Evolutionary conservation across 2,113 vertebrate genomes (phyloP), one percentile per base, ranked within the genome.

Genomic region (Zosterops lateralis): DNA sequence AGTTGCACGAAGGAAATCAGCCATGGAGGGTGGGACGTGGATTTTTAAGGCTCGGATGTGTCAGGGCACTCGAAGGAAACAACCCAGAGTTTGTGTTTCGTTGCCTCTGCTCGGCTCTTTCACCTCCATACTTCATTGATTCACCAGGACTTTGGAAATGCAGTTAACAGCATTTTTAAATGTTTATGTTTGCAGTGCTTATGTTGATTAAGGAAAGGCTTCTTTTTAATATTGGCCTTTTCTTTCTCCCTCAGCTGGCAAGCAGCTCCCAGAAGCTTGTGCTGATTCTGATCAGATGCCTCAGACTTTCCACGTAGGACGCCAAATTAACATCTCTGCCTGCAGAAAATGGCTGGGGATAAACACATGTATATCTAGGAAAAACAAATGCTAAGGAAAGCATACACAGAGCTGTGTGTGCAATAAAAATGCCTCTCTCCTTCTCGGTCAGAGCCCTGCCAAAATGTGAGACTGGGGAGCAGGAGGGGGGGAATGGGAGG

Each of bases 301-400:
- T 97, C 92, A 97, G 92, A 96, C 56, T 97, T 97, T 97, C 96
- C 97, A 91, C 5, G 1, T 1, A 34, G 12, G 73, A 88, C 32
- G 97, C 97, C 96, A 97, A 93, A 94, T 72, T 34, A 73, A 94
- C 93, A 89, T 93, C 95, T 74, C 80, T 77, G 56, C 50, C 76
- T 79, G 72, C 29, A 89, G 91, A 89, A 96, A 72, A 72, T 32
- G 89, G 68, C 81, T 80, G 91, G 47, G 91, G 88, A 93, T 81
- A 92, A 89, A 62, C 15, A 57, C 81, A 64, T 75, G 70, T 74
- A 85, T 38, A 89, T 87, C 87, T 87, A 96, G 96, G 90, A 95
- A 95, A 92, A 88, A 94, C 72, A 91, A 92, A 83, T 22, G 76
- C 56, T 90, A 1, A 48, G 77, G 53, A 38, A 73, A 93, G 80